phyloP scores from a whole-genome alignment of 1,140 invertebrate species.

The Stegodyphus dumicola region DNA sequence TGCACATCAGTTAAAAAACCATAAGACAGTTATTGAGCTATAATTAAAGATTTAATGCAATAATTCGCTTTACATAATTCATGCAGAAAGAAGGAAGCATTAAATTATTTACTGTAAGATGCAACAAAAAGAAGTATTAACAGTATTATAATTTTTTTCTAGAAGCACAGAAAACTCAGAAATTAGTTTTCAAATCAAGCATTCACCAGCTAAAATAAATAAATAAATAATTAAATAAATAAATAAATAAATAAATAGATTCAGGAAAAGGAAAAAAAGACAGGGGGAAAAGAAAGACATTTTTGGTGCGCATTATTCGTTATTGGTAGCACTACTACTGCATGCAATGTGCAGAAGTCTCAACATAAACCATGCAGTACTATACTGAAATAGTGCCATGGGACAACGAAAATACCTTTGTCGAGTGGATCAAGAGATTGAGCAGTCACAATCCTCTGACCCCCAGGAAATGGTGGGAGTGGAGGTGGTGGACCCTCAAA shows the following conservation, averaged over 20 bases:
- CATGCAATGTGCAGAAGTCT: constrained; percentile 37
- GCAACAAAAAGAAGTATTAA: no score
- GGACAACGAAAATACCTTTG: constrained; percentile 65
- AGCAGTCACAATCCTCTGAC: constrained; percentile 62
- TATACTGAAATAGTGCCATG: constrained; percentile 61
- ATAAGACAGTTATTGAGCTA: no score
- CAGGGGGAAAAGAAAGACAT: neutral
- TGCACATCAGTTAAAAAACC: no score
- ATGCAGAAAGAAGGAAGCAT: no score
- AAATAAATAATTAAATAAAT: no score
- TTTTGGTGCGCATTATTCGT: constrained; percentile 9
- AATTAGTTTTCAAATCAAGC: no score
- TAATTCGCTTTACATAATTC: no score
- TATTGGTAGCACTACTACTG: constrained; percentile 24
- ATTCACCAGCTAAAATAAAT: no score
- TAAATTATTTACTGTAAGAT: no score
- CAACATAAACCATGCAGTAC: constrained; percentile 48
- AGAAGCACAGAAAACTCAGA: no score
- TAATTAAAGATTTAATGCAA: no score
- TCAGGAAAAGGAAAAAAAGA: neutral
- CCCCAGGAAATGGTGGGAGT: constrained; percentile 59
- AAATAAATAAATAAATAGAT: neutral
- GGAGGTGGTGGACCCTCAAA: constrained; percentile 64
- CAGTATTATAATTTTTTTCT: no score
- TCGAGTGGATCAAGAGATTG: constrained; percentile 65